These are phyloP conservation scores for Galendromus occidentalis DNA, from an alignment of 1,140 invertebrate genomes.

Conservation along the genomic window DNA sequence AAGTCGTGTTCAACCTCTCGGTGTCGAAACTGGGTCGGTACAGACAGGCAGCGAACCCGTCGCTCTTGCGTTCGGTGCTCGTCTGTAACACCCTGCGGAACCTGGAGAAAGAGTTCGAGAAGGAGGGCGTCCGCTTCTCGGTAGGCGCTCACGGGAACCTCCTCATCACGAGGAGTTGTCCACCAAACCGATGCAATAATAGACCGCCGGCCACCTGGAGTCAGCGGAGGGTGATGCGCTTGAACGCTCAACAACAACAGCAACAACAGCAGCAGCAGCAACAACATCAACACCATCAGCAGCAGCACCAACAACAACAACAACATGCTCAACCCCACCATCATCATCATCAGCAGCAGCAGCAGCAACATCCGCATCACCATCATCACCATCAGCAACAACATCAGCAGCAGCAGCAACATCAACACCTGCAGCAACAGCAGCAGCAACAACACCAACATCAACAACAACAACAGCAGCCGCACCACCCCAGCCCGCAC, in stretches of 20 bases:
- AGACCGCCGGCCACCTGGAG: neutral
- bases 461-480: neutral
- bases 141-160: slow-evolving; percentile 1
- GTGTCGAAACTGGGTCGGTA: slow-evolving; percentile 75
- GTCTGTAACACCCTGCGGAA: slow-evolving; percentile 79
- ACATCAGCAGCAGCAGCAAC: neutral
- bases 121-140: slow-evolving; percentile 35
- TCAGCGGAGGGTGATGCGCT: neutral
- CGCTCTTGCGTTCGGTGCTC: slow-evolving; percentile 69
- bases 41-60: slow-evolving; percentile 66
- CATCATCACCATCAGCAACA: neutral
- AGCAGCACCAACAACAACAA: neutral
- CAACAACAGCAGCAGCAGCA: neutral
- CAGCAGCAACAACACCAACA: neutral
- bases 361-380: neutral
- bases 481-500: neutral
- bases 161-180: slow-evolving; percentile 15
- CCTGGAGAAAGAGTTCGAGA: slow-evolving; percentile 72
- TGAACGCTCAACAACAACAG: neutral
- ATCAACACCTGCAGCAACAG: neutral
- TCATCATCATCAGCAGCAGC: neutral
- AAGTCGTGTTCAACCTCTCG: slow-evolving; percentile 72
- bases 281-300: neutral
- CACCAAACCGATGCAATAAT: slow-evolving; percentile 8
- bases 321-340: neutral